Conservation (phyloP, 2,888 invertebrate genomes). For the Andrena chrysosceles region DNA sequence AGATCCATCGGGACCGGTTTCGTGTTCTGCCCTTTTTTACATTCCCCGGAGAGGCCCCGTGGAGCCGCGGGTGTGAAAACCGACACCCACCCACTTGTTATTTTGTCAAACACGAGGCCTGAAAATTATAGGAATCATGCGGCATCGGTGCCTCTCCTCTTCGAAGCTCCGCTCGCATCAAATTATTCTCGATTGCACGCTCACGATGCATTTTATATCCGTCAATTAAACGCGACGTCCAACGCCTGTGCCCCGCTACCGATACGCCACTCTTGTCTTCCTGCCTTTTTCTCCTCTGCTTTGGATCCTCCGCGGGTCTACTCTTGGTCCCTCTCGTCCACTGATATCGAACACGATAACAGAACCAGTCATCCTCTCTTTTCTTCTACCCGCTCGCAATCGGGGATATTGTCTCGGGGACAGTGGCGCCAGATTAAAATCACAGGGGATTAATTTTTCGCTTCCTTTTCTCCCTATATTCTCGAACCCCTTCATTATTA, state of each 20-base stretch:
- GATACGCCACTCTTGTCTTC: slow-evolving; percentile 24
- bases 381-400: neutral
- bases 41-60: slow-evolving; percentile 81
- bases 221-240: slow-evolving; percentile 76
- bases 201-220: slow-evolving; percentile 73
- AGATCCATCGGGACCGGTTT: slow-evolving; percentile 85
- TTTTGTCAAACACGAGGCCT: slow-evolving; percentile 80
- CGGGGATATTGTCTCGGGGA: neutral
- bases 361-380: neutral
- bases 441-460: neutral
- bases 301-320: neutral
- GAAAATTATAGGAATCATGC: slow-evolving; percentile 81
- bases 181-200: slow-evolving; percentile 55
- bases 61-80: slow-evolving; percentile 84
- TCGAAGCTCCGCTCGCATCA: slow-evolving; percentile 12
- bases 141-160: slow-evolving; percentile 37
- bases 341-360: slow-evolving; percentile 24
- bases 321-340: slow-evolving; percentile 3
- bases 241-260: slow-evolving; percentile 64
- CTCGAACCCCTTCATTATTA: neutral
- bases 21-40: slow-evolving; percentile 81
- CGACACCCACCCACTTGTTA: slow-evolving; percentile 85
- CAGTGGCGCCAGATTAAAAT: slow-evolving; percentile 8
- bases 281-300: neutral
- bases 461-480: slow-evolving; percentile 30